Base-by-base conservation (phyloP, 2,888 invertebrate genomes). In the Leptinotarsa rubiginosa region DNA sequence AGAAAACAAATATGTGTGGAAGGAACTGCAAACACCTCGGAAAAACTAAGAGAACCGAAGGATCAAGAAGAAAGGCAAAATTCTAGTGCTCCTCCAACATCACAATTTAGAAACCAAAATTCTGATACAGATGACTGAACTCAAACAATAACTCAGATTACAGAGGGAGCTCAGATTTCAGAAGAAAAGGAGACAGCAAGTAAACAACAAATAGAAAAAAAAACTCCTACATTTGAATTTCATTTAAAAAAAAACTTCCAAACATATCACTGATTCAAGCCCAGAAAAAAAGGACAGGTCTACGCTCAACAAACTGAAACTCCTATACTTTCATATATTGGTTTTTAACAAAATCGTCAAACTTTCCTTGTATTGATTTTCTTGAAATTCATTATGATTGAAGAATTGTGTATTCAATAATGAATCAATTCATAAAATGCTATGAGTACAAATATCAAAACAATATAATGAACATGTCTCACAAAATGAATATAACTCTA, bases 41-140 rank as follows among this genome's bases (percentile, higher is more conserved):
- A 31, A 41, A 59, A 31, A 41, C 31, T 66, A 15, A 50, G 50
- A 49, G 18, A 65, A 47, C 2, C 10, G 15, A 47, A 65, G 18
- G 56, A 69, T 54, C 54, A 69, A 69, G 20, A 13, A 25, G 47
- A 65, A 16, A 31, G 25, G 4, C 65, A 15, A 31, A 65, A 65
- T n/a, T 12, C 22, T 59, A 69, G 59, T 69, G 69, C 69, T 18
- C 69, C 69, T 20, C 25, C 52, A 31, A 69, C 69, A 15, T 56
- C 20, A 31, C 18, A 31, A 22, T 2, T 5, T 1, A 25, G 64
- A 64, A 22, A 64, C 64, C 15, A 16, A 22, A 20, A 64, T 64
- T 3, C 3, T 5, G 31, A 22, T n/a, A 64, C 64, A 22, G 31
- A 22, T 16, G 64, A 64, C 22, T 7, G 15, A 22, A 64, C 49